These are phyloP conservation scores for Neolamprologus longior DNA, from an alignment of 2,113 vertebrate genomes.

Conservation along the genomic window DNA sequence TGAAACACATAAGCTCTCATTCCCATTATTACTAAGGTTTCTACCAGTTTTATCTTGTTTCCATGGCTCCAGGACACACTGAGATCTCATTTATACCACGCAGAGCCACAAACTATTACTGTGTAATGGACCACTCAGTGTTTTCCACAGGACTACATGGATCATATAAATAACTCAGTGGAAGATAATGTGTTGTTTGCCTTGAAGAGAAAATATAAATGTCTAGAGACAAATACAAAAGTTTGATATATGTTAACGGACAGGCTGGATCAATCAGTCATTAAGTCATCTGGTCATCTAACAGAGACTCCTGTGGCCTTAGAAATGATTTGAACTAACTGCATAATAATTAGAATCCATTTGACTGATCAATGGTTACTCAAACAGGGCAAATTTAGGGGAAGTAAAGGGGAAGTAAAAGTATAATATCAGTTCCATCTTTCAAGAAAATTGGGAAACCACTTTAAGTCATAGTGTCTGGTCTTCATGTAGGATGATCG, in stretches of 20 bases:
- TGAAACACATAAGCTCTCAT: not conserved
- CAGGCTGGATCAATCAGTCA: not conserved
- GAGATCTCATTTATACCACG: slow-evolving; percentile 13
- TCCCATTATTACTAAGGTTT: not conserved
- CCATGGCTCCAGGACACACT: slow-evolving; percentile 26
- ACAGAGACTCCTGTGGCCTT: not conserved
- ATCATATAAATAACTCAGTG: not conserved
- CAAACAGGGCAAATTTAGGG: not conserved
- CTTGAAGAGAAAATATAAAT: not conserved
- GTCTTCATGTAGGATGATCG: not conserved
- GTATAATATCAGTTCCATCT: not conserved
- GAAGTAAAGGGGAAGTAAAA: not conserved
- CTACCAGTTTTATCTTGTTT: not conserved
- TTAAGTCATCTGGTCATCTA: not conserved
- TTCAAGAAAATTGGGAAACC: not conserved
- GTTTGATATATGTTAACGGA: not conserved
- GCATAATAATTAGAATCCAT: not conserved
- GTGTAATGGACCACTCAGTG: slow-evolving; percentile 8
- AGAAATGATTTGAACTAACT: not conserved
- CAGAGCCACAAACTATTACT: not conserved
- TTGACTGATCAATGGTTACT: not conserved
- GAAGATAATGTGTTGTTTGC: not conserved
- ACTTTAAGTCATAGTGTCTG: not conserved
- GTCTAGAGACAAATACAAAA: not conserved
- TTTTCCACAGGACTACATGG: not conserved